Evolutionary conservation across 1,140 invertebrate species (phyloP).

Genomic region (Anadara kagoshimensis): DNA sequence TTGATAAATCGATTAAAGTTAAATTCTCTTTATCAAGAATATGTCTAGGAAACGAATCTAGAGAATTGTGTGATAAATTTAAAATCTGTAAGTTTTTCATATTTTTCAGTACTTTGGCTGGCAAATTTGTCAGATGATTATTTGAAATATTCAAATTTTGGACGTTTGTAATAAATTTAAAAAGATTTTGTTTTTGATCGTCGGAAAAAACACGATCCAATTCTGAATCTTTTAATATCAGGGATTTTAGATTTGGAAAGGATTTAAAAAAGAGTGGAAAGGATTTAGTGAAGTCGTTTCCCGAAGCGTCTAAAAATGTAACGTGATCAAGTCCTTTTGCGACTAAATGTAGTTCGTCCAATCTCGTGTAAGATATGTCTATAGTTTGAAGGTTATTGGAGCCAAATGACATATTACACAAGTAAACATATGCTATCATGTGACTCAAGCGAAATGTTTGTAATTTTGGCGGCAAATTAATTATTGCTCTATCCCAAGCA

Average conservation of each 20-base stretch:
- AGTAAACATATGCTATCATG: not conserved
- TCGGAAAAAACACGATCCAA: too few species aligned
- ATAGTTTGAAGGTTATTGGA: not conserved
- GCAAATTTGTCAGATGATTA: not conserved
- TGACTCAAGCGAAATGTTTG: slow-evolving; percentile 1
- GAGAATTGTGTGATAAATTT: slow-evolving; percentile 6
- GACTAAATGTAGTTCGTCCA: not conserved
- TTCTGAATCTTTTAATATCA: too few species aligned
- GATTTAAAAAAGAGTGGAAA: not conserved
- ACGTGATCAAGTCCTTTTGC: not conserved
- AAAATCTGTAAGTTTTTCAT: not conserved
- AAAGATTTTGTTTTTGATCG: too few species aligned
- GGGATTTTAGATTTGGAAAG: not conserved
- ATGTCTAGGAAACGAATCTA: not conserved
- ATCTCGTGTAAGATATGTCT: slow-evolving; percentile 1
- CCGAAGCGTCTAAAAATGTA: not conserved
- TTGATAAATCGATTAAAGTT: too few species aligned
- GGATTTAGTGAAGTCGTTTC: not conserved
- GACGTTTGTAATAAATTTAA: slow-evolving; percentile 2
- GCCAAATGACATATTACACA: not conserved
- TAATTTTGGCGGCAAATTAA: not conserved
- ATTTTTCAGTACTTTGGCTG: not conserved
- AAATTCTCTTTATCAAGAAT: too few species aligned
- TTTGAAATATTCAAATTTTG: not conserved
- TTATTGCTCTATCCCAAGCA: too few species aligned